Evolutionary conservation across 2,797 vertebrate species (phyloP).

Genomic region (Spondyliosoma cantharus): DNA sequence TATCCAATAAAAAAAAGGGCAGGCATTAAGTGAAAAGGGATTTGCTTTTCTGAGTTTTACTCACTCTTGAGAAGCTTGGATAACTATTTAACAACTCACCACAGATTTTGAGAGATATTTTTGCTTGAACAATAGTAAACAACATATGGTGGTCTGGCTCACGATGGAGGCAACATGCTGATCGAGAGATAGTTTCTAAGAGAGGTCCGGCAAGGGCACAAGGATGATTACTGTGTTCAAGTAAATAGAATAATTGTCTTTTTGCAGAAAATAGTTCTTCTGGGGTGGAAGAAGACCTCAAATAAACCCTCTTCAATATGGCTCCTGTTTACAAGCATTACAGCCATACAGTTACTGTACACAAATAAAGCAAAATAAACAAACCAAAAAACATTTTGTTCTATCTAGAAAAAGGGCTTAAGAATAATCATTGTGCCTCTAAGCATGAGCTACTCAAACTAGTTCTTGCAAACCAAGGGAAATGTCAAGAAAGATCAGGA

Average conservation of each 20-base stretch:
- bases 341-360: slow-evolving; percentile 37
- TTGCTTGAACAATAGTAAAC: slow-evolving; percentile 66
- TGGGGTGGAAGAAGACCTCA: slow-evolving; percentile 59
- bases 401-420: not conserved
- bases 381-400: not conserved
- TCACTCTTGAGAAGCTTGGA: slow-evolving; percentile 50
- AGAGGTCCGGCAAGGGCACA: slow-evolving; percentile 49
- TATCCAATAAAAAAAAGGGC: slow-evolving; percentile 55
- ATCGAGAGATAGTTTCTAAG: slow-evolving; percentile 68
- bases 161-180: slow-evolving; percentile 54
- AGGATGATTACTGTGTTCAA: slow-evolving; percentile 69
- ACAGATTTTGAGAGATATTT: slow-evolving; percentile 53
- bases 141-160: slow-evolving; percentile 61
- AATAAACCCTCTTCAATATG: slow-evolving; percentile 61
- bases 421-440: not conserved
- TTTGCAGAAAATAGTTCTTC: slow-evolving; percentile 45
- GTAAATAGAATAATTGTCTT: slow-evolving; percentile 68
- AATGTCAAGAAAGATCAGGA: not conserved
- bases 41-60: slow-evolving; percentile 56
- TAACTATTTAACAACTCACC: slow-evolving; percentile 54
- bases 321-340: slow-evolving; percentile 54
- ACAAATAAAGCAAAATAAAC: slow-evolving; percentile 34
- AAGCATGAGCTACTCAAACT: not conserved
- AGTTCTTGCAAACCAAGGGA: not conserved
- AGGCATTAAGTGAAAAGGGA: slow-evolving; percentile 45